Conservation (phyloP, 2,888 invertebrate species). For the Philonicus albiceps region DNA sequence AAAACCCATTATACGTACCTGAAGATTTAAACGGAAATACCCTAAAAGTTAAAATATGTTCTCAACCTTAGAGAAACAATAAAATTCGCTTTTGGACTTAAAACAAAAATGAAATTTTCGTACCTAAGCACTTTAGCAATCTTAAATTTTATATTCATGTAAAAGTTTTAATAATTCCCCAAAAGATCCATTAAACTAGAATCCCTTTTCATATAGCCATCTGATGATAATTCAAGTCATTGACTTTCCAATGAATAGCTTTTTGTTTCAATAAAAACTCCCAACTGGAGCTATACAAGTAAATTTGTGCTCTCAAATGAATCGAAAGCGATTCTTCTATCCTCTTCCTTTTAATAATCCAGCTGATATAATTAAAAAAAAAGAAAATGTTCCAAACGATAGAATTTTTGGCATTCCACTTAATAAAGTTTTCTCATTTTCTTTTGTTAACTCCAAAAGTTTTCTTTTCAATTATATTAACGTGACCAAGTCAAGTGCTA, state of each 20-base stretch:
- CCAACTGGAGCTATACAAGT: background rate
- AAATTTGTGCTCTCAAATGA: background rate
- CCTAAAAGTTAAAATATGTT: too few relatives aligned
- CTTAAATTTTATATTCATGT: background rate
- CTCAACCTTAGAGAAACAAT: too few relatives aligned
- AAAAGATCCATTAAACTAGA: background rate
- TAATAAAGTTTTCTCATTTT: constrained; percentile 40
- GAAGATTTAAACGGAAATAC: too few relatives aligned
- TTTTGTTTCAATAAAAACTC: background rate
- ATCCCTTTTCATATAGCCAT: background rate
- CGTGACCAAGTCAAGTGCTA: constrained; percentile 38
- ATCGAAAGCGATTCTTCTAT: background rate
- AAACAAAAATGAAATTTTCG: too few relatives aligned
- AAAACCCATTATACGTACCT: too few relatives aligned
- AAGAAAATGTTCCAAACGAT: background rate
- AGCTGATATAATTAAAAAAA: background rate
- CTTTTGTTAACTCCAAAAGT: constrained; percentile 40
- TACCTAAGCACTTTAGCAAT: background rate
- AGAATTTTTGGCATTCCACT: constrained; percentile 15
- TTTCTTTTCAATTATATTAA: constrained; percentile 41
- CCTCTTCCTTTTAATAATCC: background rate
- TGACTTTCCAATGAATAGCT: background rate
- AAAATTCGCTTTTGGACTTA: too few relatives aligned
- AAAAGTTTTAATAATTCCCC: background rate
- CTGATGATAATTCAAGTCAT: background rate